phyloP scores from a whole-genome alignment of 2,113 vertebrate genomes.

The Lycocorax pyrrhopterus region DNA sequence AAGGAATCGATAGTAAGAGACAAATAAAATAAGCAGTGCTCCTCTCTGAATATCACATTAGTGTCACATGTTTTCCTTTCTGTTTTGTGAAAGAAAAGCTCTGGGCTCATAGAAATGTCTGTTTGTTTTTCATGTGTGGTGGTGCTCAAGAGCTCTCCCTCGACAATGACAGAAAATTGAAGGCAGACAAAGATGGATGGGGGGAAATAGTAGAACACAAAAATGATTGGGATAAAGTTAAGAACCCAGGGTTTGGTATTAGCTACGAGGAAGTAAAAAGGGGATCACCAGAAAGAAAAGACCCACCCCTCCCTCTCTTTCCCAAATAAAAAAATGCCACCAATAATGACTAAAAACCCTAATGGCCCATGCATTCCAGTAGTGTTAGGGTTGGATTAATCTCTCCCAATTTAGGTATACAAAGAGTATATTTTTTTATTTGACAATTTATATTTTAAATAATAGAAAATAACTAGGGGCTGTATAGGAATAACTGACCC shows the following conservation, averaged over 20 bases:
- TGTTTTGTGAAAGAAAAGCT: background rate
- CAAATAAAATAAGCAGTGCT: background rate
- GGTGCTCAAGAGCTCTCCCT: background rate
- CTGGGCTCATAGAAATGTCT: background rate
- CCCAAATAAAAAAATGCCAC: background rate
- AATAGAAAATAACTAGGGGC: background rate
- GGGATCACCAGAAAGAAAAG: background rate
- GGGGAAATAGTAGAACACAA: background rate
- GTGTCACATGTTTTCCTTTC: background rate
- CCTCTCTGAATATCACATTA: background rate
- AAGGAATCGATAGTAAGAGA: background rate
- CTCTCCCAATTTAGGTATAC: background rate
- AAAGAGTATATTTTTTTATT: background rate
- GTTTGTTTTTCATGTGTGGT: background rate
- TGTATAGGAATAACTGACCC: background rate
- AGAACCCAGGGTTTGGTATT: background rate
- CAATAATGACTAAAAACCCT: background rate
- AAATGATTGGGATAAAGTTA: background rate
- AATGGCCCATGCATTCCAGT: background rate
- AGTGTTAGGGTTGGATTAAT: background rate
- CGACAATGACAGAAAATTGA: background rate
- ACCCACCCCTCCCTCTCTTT: accelerated
- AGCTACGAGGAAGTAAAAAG: background rate
- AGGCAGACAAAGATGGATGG: background rate
- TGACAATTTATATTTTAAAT: background rate